phyloP scores from a whole-genome alignment of 2,113 vertebrate genomes.

The Aegotheles bennettii region DNA sequence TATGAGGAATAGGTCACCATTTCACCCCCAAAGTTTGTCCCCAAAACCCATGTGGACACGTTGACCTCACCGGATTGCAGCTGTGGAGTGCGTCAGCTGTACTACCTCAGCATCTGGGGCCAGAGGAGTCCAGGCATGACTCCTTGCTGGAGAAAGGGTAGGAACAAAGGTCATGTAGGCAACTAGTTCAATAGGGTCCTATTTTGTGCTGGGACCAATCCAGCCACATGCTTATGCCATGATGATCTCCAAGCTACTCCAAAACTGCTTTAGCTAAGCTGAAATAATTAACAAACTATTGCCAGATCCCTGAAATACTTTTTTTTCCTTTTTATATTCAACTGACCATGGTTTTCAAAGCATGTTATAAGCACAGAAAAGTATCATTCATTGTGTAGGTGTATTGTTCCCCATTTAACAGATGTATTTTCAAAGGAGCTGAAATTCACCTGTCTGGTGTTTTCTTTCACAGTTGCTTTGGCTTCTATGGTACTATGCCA shows the following conservation, averaged over 20 bases:
- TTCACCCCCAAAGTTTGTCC: not conserved
- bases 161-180: not conserved
- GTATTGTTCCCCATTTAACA: not conserved
- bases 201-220: not conserved
- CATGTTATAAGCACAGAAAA: fast-evolving
- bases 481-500: conserved; percentile 37
- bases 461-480: conserved; percentile 50
- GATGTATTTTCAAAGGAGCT: not conserved
- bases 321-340: not conserved
- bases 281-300: not conserved
- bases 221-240: not conserved
- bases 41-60: not conserved
- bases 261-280: not conserved
- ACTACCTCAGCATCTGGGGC: not conserved
- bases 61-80: not conserved
- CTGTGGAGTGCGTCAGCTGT: not conserved
- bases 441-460: conserved; percentile 29
- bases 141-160: not conserved
- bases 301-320: not conserved
- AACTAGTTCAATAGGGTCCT: not conserved
- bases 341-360: not conserved
- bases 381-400: not conserved
- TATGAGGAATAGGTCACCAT: not conserved
- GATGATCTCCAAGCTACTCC: not conserved
- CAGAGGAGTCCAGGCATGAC: not conserved